A percentile compares a stretch with the other conserved stretches of the same genome.
Conservation (phyloP, 2,888 invertebrate species). For the Cephus rjabovi region DNA sequence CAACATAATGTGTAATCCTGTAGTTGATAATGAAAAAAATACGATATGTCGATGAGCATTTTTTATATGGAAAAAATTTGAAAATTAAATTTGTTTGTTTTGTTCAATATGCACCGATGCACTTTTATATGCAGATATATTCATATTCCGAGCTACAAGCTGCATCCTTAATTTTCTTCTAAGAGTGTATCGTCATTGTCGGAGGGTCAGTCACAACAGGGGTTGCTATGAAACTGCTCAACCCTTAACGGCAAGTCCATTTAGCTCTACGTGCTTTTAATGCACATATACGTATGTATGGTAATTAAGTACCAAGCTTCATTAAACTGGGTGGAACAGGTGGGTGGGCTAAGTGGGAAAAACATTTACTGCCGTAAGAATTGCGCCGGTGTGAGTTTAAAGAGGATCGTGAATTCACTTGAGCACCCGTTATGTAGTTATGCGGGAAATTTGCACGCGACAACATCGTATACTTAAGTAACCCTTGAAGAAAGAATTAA, state of each 20-base stretch:
- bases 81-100: neutral
- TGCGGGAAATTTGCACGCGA: neutral
- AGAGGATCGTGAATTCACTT: neutral
- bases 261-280: neutral
- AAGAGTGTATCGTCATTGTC: neutral
- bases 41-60: neutral
- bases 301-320: neutral
- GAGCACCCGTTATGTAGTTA: neutral
- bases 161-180: neutral
- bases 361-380: neutral
- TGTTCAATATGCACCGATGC: neutral
- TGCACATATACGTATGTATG: neutral
- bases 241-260: neutral
- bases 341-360: neutral
- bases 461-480: neutral
- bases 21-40: neutral
- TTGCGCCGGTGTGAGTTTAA: neutral
- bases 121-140: neutral
- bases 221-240: neutral
- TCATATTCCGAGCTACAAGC: neutral
- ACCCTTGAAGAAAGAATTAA: neutral
- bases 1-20: no score
- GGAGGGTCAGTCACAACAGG: neutral
- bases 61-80: no score
- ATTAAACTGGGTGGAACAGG: conserved; percentile 8